These are phyloP conservation scores for Lerema accius DNA, from an alignment of 1,140 invertebrate species.

Conservation along the genomic window DNA sequence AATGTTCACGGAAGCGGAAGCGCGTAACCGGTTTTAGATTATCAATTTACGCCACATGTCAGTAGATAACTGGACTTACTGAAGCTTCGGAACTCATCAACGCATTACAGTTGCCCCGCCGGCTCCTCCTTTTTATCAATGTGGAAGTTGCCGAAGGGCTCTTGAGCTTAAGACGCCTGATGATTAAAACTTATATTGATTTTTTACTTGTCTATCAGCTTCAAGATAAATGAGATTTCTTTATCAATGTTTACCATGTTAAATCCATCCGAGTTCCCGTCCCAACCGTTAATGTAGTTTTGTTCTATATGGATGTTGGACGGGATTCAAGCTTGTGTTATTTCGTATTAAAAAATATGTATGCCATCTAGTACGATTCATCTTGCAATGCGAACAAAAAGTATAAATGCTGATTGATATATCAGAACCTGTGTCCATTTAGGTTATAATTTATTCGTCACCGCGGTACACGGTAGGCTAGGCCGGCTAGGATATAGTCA, in stretches of 20 bases:
- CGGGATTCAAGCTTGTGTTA: background rate
- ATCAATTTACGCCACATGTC: background rate
- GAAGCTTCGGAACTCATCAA: background rate
- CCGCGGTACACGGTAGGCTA: background rate
- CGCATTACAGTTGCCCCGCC: background rate
- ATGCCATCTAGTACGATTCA: background rate
- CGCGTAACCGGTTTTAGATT: no score
- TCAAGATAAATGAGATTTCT: background rate
- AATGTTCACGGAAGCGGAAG: no score
- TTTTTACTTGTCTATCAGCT: background rate
- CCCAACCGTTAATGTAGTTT: background rate
- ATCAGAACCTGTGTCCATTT: constrained; percentile 12
- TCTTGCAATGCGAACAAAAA: constrained; percentile 18
- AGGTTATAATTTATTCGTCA: constrained; percentile 14
- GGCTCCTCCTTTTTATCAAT: background rate
- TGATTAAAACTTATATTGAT: background rate
- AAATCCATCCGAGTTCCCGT: background rate
- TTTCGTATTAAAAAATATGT: constrained; percentile 15
- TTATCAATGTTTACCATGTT: background rate
- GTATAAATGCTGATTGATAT: constrained; percentile 22
- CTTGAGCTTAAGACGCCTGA: background rate
- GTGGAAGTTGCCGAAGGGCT: background rate
- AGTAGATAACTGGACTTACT: background rate
- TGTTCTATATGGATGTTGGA: background rate
- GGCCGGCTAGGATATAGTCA: no score